These are phyloP conservation scores for Pitangus sulphuratus DNA, from an alignment of 2,797 vertebrate species.

Conservation along the genomic window DNA sequence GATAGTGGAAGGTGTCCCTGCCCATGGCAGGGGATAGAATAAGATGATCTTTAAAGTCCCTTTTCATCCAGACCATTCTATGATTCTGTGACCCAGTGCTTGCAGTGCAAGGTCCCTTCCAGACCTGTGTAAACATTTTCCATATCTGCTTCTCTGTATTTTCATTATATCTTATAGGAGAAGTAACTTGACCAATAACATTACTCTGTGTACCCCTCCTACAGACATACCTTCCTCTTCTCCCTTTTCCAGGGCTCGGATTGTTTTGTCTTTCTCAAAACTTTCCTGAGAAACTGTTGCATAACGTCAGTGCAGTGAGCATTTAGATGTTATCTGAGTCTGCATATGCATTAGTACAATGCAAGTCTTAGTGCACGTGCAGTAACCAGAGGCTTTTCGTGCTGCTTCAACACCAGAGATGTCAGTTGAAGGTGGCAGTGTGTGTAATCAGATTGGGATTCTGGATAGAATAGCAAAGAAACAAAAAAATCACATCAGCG, in stretches of 20 bases:
- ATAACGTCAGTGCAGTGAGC: background rate
- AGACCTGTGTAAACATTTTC: background rate
- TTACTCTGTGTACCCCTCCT: background rate
- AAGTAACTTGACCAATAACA: background rate
- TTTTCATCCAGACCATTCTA: background rate
- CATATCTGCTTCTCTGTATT: background rate
- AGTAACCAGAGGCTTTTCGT: background rate
- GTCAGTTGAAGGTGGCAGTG: background rate
- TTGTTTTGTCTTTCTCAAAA: background rate
- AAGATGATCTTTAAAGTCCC: background rate
- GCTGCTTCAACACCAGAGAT: background rate
- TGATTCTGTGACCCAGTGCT: background rate
- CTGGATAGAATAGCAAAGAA: background rate
- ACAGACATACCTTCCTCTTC: background rate
- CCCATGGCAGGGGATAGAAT: too few species aligned
- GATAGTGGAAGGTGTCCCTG: background rate
- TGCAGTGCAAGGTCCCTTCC: background rate
- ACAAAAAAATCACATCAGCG: background rate
- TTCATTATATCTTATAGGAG: background rate
- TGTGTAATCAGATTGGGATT: accelerated
- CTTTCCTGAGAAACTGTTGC: background rate
- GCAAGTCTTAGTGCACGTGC: background rate
- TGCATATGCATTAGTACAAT: background rate
- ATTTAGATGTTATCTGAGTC: background rate
- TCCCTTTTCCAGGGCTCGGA: background rate